Base-by-base conservation (phyloP, 2,888 invertebrate genomes). In the Ormyrus nitidulus region DNA sequence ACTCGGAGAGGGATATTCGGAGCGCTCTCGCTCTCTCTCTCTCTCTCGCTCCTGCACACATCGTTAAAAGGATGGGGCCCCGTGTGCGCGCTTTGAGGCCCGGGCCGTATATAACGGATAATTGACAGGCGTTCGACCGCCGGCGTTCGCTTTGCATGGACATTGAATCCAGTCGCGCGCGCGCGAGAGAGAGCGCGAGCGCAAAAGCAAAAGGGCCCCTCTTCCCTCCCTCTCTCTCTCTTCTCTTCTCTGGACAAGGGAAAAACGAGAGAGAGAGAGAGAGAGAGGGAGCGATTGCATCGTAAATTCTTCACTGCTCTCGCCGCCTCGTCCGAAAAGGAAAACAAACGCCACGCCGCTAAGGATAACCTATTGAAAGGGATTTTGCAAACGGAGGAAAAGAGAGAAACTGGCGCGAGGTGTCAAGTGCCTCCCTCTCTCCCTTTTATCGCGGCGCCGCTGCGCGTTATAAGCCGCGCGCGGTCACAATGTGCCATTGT, bases 51-150 rank as follows among this genome's bases (percentile, higher is more conserved):
- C 19, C 19, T 19, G 19, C 19, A 19, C 19, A 19, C 19, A 19
- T 19, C 19, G 19, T 19, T 19, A 19, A 19, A 19, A 19, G 19
- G 19, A 19, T 19, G 19, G 19, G 19, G 19, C 19, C 19, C 19
- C 19, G 19, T 19, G 19, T 19, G 19, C n/a, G 59, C 87, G 88
- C 89, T 89, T 88, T 87, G 88, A 88, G 87, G 88, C 87, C 89
- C 87, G 86, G 88, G 88, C 89, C 89, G 89, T 90, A 90, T 90
- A 90, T 90, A 90, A 90, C 89, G 88, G 89, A 89, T 90, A 90
- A 90, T 90, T 90, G 90, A 90, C 90, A 90, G 90, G 87, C 89
- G 87, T 87, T 85, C 85, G 85, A 81, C 77, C 66, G 72, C 71
- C 73, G 66, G 74, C 70, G 66, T 88, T 89, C 89, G 88, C 89